A percentile compares a stretch with the other conserved stretches of the same genome.
phyloP scores from a whole-genome alignment of 2,113 vertebrate species.

The Otus sunia region DNA sequence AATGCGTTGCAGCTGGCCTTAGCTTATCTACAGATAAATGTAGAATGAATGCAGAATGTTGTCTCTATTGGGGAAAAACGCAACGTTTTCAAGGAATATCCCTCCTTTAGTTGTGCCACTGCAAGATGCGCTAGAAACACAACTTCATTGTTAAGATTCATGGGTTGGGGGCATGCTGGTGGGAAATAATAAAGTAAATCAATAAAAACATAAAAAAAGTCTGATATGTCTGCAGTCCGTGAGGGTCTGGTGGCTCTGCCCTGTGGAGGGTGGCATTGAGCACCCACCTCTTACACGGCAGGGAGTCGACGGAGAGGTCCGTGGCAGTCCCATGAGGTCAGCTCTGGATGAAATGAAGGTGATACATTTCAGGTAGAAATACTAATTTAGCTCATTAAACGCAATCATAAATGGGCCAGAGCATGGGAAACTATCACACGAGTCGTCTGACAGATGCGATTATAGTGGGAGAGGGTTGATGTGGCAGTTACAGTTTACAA shows the following conservation, averaged over 20 bases:
- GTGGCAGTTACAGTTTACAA: neutral
- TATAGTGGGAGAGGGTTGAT: neutral
- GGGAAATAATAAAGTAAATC: neutral
- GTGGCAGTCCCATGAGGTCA: neutral
- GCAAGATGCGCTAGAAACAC: neutral
- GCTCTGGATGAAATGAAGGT: neutral
- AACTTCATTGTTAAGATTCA: neutral
- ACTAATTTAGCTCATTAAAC: neutral
- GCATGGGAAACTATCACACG: neutral
- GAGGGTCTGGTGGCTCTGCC: neutral
- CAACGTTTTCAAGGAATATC: neutral
- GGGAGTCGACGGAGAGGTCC: too few species aligned
- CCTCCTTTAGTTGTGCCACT: neutral
- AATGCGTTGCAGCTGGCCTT: neutral
- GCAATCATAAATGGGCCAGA: neutral
- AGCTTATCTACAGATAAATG: neutral
- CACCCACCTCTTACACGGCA: neutral
- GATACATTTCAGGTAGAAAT: too few species aligned
- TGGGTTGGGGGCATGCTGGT: neutral
- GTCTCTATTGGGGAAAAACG: neutral
- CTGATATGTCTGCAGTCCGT: too few species aligned
- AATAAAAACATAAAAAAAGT: neutral
- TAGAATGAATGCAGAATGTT: neutral
- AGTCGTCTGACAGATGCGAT: rapidly evolving
- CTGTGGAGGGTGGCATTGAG: neutral